Conservation (phyloP, 2,888 invertebrate genomes). For the Bursaphelenchus okinawaensis region DNA sequence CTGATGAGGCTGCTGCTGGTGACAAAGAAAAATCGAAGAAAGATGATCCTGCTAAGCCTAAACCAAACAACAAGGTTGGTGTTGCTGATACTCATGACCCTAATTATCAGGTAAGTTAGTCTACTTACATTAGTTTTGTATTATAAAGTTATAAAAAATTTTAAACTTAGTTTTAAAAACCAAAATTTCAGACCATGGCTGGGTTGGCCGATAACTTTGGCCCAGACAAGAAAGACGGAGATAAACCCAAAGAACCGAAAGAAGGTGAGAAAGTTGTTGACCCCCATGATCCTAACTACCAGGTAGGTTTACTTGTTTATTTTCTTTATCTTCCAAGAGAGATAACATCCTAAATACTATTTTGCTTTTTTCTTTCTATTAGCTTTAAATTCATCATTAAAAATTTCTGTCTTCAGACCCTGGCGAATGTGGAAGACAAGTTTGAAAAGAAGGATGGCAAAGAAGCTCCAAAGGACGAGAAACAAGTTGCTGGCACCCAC, state of each 20-base stretch:
- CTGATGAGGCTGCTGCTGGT: too few relatives aligned
- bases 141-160: not conserved
- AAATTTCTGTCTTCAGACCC: not conserved
- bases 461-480: conserved; percentile 12
- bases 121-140: not conserved
- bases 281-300: conserved; percentile 8
- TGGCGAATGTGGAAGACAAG: not conserved
- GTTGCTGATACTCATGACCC: conserved; percentile 6
- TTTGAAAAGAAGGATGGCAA: not conserved
- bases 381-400: not conserved
- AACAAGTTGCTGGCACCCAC: conserved; percentile 14
- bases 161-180: too few relatives aligned
- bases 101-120: conserved; percentile 7
- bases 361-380: too few relatives aligned
- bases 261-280: not conserved
- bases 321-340: too few relatives aligned
- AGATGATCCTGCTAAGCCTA: not conserved
- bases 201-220: not conserved
- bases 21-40: too few relatives aligned
- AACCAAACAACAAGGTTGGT: not conserved
- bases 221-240: conserved; percentile 5
- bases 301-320: not conserved
- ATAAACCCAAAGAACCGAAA: not conserved
- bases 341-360: too few relatives aligned
- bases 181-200: not conserved